These are phyloP conservation scores for Pollachius pollachius DNA, from an alignment of 2,113 vertebrate species.

Conservation along the genomic window DNA sequence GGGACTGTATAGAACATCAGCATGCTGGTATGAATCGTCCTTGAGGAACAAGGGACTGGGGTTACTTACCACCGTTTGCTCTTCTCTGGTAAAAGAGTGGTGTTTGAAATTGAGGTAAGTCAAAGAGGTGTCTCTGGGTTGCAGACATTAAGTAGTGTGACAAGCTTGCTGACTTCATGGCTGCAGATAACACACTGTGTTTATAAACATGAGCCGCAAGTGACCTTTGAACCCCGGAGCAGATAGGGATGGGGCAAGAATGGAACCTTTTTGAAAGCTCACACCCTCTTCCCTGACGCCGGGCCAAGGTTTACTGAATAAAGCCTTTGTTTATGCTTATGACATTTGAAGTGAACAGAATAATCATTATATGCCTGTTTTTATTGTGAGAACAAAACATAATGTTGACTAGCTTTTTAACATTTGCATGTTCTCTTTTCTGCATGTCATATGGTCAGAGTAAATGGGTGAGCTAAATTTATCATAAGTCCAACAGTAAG, in stretches of 20 bases:
- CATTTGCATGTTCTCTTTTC: no score
- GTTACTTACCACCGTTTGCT: constrained; percentile 52
- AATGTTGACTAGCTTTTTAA: no score
- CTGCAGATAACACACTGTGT: constrained; percentile 47
- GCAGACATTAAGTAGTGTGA: constrained; percentile 40
- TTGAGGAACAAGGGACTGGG: background rate
- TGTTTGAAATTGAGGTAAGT: constrained; percentile 37
- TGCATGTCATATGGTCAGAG: background rate
- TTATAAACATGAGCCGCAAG: constrained; percentile 68
- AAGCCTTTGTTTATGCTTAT: constrained; percentile 49
- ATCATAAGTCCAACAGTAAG: no score
- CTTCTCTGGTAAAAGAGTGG: constrained; percentile 20
- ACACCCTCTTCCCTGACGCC: constrained; percentile 43
- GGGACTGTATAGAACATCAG: no score
- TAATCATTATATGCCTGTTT: constrained; percentile 9
- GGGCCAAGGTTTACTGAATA: constrained; percentile 51
- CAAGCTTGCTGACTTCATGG: constrained; percentile 42
- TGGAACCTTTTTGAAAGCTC: constrained; percentile 51
- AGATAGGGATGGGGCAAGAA: constrained; percentile 54
- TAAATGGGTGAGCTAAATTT: no score
- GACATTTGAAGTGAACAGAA: constrained; percentile 30
- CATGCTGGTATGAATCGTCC: background rate
- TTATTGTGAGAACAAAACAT: constrained; percentile 7
- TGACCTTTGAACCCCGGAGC: constrained; percentile 75
- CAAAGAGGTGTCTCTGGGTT: constrained; percentile 27